Conservation (phyloP, 2,888 invertebrate species). For the Phortica okadai region DNA sequence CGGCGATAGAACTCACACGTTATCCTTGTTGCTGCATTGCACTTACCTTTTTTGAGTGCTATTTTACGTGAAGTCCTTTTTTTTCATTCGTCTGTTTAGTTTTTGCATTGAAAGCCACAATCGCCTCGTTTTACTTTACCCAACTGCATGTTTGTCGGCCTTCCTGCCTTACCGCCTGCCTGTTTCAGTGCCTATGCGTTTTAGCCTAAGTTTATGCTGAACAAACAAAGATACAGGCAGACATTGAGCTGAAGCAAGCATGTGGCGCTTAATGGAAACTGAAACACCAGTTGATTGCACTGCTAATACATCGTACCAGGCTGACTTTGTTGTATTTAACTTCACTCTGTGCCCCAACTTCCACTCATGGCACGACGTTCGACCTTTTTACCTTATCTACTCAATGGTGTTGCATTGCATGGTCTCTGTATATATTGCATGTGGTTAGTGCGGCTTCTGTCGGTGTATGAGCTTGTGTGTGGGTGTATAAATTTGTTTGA, state of each 20-base stretch:
- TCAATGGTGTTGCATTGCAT: constrained; percentile 49
- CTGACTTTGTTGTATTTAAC: background rate
- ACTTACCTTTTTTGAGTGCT: constrained; percentile 5
- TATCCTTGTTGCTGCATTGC: background rate
- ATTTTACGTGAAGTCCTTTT: constrained; percentile 9
- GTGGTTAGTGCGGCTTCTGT: constrained; percentile 55
- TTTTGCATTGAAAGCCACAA: constrained; percentile 45
- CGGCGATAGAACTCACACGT: background rate
- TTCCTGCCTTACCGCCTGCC: constrained; percentile 12
- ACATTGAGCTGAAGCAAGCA: constrained; percentile 27
- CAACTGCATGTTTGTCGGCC: no score
- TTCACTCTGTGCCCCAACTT: no score
- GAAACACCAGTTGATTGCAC: constrained; percentile 74
- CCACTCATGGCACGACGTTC: background rate
- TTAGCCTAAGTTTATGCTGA: constrained; percentile 27
- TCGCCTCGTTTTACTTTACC: constrained; percentile 25
- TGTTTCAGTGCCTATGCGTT: constrained; percentile 27
- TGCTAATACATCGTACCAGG: constrained; percentile 14
- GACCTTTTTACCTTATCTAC: constrained; percentile 5
- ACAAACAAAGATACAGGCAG: constrained; percentile 34
- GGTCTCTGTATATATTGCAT: constrained; percentile 57
- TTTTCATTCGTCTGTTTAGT: constrained; percentile 15
- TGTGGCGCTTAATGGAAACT: constrained; percentile 59
- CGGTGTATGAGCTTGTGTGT: background rate
- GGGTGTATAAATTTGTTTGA: background rate